A percentile compares a stretch with the other conserved stretches of the same genome.
phyloP scores from a whole-genome alignment of 1,140 invertebrate genomes.

The Mamestra configurata region DNA sequence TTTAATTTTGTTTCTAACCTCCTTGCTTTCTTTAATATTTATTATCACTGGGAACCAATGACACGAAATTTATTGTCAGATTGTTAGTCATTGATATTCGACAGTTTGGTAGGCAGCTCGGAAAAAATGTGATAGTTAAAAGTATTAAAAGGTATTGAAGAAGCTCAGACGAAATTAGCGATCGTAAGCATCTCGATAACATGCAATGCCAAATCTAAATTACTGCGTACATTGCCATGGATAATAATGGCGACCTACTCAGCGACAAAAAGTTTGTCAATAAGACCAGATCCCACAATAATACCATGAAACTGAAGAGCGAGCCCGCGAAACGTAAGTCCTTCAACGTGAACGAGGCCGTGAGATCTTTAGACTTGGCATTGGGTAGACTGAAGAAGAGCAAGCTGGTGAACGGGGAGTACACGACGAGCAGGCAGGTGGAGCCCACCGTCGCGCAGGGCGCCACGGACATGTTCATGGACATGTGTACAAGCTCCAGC shows the following conservation, averaged over 20 bases:
- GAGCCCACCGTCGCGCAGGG: constrained; percentile 48
- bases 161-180: neutral
- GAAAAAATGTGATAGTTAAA: constrained; percentile 35
- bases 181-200: constrained; percentile 1
- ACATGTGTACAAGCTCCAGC: constrained; percentile 54
- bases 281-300: constrained; percentile 70
- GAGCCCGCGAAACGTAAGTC: constrained; percentile 73
- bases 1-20: neutral
- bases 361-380: constrained; percentile 71
- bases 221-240: constrained; percentile 65
- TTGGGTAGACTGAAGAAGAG: constrained; percentile 75
- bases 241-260: constrained; percentile 60
- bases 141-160: neutral
- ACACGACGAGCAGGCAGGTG: constrained; percentile 44
- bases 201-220: constrained; percentile 56
- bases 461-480: constrained; percentile 65
- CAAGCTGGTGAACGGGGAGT: constrained; percentile 67
- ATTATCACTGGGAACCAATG: constrained; percentile 55
- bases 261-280: constrained; percentile 69
- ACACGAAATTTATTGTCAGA: constrained; percentile 17
- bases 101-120: neutral
- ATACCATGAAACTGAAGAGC: constrained; percentile 60
- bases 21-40: neutral
- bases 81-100: too few relatives aligned
- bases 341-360: constrained; percentile 73